Evolutionary conservation across 2,888 invertebrate genomes (phyloP).

Genomic region (Lacanobia wlatinum): DNA sequence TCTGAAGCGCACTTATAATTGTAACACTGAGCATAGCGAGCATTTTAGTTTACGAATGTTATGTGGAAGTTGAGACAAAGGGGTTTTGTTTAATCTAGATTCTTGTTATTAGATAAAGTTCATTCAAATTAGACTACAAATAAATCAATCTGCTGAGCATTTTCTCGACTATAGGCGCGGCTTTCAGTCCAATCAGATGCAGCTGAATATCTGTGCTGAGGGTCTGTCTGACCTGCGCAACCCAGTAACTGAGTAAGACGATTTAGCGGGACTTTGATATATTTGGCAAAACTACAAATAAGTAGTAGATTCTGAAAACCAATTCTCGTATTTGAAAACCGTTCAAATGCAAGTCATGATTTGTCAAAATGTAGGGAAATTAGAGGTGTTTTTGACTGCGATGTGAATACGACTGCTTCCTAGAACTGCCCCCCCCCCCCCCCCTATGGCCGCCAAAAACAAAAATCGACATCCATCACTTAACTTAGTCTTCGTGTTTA

Average conservation of each 20-base stretch:
- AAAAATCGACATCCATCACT: not conserved
- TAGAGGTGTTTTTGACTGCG: no score
- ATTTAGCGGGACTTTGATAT: no score
- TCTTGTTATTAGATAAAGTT: not conserved
- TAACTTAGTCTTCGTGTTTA: not conserved
- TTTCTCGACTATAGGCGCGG: not conserved
- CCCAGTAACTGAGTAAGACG: not conserved
- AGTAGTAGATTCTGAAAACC: no score
- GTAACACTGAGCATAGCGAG: slow-evolving; percentile 24
- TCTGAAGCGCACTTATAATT: slow-evolving; percentile 40
- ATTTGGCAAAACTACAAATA: no score
- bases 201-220: no score
- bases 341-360: no score
- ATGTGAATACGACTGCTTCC: no score
- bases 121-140: not conserved
- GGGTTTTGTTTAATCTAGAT: slow-evolving; percentile 1
- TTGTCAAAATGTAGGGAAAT: no score
- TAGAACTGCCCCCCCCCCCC: no score
- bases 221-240: not conserved
- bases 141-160: not conserved
- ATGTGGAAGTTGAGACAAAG: slow-evolving; percentile 1
- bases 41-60: slow-evolving; percentile 30
- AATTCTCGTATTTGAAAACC: no score
- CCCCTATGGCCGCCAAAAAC: no score
- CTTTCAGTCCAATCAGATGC: no score